Evolutionary conservation across 2,113 vertebrate genomes (phyloP).

Genomic region (Chlorodrepanis virens): DNA sequence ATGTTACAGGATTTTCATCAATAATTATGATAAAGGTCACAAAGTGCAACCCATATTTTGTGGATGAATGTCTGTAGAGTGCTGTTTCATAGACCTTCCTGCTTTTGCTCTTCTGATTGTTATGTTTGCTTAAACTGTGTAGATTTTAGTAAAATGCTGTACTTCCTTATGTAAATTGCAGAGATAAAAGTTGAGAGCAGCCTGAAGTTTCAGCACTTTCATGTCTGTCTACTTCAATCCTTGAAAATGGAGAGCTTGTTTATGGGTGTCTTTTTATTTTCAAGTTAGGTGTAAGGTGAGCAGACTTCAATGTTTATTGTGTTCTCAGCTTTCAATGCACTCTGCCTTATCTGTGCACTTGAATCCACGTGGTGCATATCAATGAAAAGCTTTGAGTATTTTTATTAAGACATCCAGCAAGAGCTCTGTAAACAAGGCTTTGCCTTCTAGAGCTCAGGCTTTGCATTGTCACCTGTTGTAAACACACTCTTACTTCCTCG

Average conservation of each 20-base stretch:
- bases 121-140: not conserved
- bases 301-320: not conserved
- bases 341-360: not conserved
- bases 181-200: not conserved
- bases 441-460: not conserved
- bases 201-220: not conserved
- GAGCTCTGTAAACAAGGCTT: not conserved
- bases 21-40: not conserved
- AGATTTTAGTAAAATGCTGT: not conserved
- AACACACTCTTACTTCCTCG: not conserved
- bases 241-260: not conserved
- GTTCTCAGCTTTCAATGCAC: not conserved
- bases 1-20: not conserved
- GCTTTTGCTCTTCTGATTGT: not conserved
- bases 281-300: not conserved
- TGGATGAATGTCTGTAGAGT: not conserved
- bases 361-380: not conserved
- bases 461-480: not conserved
- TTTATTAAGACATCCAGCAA: conserved; percentile 31
- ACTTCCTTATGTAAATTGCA: not conserved
- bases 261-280: not conserved
- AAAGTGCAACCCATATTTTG: not conserved
- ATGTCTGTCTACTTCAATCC: not conserved
- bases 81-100: not conserved
- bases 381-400: not conserved